phyloP scores from a whole-genome alignment of 23 tunicate species.

The Halocynthia roretzi region DNA sequence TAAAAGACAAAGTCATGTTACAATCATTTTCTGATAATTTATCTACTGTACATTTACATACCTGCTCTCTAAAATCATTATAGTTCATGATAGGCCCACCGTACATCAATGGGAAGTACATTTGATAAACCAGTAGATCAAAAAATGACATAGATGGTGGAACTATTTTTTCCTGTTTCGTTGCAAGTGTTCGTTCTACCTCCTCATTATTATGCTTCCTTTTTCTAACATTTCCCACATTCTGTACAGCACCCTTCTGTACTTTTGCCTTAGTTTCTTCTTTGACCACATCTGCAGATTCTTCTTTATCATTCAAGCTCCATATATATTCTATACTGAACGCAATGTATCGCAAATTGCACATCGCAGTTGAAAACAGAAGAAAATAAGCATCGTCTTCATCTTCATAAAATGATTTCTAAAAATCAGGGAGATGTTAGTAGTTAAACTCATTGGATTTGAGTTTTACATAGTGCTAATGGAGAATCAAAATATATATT shows the following conservation, averaged over 20 bases:
- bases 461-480: no score
- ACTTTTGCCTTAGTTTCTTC: not conserved
- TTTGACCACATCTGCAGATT: not conserved
- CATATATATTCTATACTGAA: slow-evolving; percentile 48
- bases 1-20: no score
- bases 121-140: slow-evolving; percentile 41
- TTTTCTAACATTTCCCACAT: slow-evolving; percentile 16
- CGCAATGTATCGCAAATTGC: slow-evolving; percentile 57
- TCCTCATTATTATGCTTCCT: not conserved
- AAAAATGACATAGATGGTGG: not conserved
- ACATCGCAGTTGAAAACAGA: slow-evolving; percentile 30
- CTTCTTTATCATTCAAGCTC: not conserved
- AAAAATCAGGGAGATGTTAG: not conserved
- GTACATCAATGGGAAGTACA: slow-evolving; percentile 58
- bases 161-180: not conserved
- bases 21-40: no score
- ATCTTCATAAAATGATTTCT: slow-evolving; percentile 9
- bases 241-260: not conserved
- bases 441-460: no score
- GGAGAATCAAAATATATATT: not conserved
- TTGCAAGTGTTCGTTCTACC: not conserved
- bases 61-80: slow-evolving; percentile 41
- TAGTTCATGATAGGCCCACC: slow-evolving; percentile 81
- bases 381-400: slow-evolving; percentile 2
- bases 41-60: not conserved